Evolutionary conservation across 1,140 invertebrate genomes (phyloP), one percentile per base, ranked within the genome.

Genomic region (Cydia pomonella): DNA sequence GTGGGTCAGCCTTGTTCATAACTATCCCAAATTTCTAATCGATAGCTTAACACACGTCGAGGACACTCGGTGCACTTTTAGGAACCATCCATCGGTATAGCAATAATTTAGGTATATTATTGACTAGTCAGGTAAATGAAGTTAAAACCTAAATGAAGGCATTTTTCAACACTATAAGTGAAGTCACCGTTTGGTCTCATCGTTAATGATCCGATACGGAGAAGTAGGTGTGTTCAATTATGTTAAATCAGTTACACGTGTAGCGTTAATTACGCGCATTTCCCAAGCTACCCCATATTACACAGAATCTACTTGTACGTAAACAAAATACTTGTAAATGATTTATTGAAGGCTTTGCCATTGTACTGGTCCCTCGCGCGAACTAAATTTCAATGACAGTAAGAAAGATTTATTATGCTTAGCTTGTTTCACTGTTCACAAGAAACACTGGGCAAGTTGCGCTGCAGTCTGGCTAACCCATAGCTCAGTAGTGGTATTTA

Each of bases 331-430:
- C 77, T 80, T 78, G 75, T 80, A 78, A 80, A 82, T 82, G 80
- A 82, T 82, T 82, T 82, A 82, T 82, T 29, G 80, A 78, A 73
- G 74, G 72, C 73, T 73, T 75, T 74, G 29, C 62, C 16, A 23
- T 62, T 33, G n/a, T 59, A 59, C 62, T 62, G 50, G 47, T 81
- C 75, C 84, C 78, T 75, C 80, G 78, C 81, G 79, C 74, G 75
- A 78, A 85, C 84, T 87, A 88, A 89, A 86, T 89, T 88, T 87
- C 87, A 89, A 89, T 88, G 87, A 86, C 87, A 89, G 83, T 83
- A 78, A 83, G 80, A 82, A 89, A 89, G 88, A 89, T 89, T 88
- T 88, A 64, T 64, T 64, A 86, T 84, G 84, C 86, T 84, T 80
- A 81, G 64, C 64, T 69, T 84, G 84, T 88, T 84, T 80, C 82